phyloP scores from a whole-genome alignment of 2,113 vertebrate genomes.

The Apistogramma diplotaenia region DNA sequence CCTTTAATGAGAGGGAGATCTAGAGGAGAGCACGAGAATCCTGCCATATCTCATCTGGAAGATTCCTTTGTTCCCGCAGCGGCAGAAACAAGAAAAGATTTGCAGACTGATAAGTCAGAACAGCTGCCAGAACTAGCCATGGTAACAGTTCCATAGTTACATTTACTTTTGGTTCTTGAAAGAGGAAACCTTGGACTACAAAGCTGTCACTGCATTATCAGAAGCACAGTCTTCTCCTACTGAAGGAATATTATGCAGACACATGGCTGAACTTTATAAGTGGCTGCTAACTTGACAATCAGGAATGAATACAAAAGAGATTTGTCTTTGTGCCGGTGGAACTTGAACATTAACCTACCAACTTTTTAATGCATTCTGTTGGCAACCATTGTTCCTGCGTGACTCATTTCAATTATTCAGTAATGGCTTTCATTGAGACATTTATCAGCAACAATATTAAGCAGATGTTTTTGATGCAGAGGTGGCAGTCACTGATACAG shows the following conservation, averaged over 20 bases:
- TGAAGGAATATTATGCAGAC: not conserved
- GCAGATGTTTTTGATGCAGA: not conserved
- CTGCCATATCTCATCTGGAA: conserved; percentile 6
- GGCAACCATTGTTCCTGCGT: not conserved
- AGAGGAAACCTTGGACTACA: not conserved
- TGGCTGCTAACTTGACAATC: not conserved
- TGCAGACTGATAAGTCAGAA: conserved; percentile 8
- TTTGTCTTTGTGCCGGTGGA: not conserved
- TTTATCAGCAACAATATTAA: not conserved
- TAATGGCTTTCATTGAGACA: not conserved
- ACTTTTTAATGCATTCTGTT: not conserved
- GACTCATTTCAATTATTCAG: not conserved
- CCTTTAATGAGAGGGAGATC: conserved; percentile 4
- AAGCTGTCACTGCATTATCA: not conserved
- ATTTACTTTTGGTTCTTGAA: not conserved
- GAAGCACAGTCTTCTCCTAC: not conserved
- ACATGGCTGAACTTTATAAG: not conserved
- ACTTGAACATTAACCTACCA: not conserved
- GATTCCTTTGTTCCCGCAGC: conserved; percentile 31
- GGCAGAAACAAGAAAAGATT: conserved; percentile 6
- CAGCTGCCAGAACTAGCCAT: conserved; percentile 38
- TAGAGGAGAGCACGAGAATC: conserved; percentile 7
- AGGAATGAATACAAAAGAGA: not conserved
- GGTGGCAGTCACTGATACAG: not conserved
- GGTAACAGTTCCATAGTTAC: conserved; percentile 54